Conservation (phyloP, 2,888 invertebrate species). For the Carabus problematicus region DNA sequence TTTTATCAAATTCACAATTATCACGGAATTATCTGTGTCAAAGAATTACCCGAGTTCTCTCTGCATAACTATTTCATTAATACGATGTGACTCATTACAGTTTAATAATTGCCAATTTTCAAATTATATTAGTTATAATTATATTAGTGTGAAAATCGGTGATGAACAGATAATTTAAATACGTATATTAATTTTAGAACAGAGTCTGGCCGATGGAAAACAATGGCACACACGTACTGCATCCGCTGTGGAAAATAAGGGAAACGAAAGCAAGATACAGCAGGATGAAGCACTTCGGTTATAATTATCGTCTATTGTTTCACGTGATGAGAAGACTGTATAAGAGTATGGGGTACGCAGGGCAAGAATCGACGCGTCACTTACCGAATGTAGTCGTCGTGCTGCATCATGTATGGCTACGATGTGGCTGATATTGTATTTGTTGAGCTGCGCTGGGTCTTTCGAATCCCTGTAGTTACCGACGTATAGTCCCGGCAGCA, state of each 20-base stretch:
- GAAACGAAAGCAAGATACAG: background rate
- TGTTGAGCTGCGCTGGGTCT: conserved; percentile 86
- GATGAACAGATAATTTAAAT: too few species aligned
- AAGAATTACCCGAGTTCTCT: too few species aligned
- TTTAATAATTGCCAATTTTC: too few species aligned
- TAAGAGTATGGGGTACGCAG: background rate
- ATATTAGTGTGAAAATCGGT: too few species aligned
- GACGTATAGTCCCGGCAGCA: conserved; percentile 92
- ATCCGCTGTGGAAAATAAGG: background rate
- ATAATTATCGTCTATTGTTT: too few species aligned
- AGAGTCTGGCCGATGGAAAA: background rate
- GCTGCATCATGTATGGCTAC: conserved; percentile 96
- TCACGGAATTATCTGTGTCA: too few species aligned
- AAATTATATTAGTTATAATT: too few species aligned
- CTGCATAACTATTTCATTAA: too few species aligned
- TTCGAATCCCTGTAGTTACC: conserved; percentile 97
- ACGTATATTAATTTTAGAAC: background rate
- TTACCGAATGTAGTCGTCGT: conserved; percentile 82
- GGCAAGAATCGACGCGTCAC: conserved; percentile 52
- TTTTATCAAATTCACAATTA: too few species aligned
- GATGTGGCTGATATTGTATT: conserved; percentile 93
- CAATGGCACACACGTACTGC: background rate
- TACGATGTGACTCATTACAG: too few species aligned
- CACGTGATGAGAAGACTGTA: too few species aligned
- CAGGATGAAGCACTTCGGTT: too few species aligned